Percentiles rank a stretch among this genome's conserved stretches.
These are phyloP conservation scores for Mormoops blainvillei DNA, from an alignment of 2,113 vertebrate species.

Conservation along the genomic window DNA sequence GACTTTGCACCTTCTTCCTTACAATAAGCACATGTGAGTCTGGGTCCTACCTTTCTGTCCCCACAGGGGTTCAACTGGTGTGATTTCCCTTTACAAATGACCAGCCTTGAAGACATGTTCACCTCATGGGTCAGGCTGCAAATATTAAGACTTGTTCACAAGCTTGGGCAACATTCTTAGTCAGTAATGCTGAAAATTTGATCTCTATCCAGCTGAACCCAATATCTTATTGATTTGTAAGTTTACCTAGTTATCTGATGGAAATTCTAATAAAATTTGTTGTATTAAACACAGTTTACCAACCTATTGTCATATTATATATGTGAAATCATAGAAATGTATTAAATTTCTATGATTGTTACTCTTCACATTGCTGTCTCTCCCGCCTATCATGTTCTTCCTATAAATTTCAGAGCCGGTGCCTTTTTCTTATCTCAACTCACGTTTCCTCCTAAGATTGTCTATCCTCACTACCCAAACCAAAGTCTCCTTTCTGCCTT, in stretches of 20 bases:
- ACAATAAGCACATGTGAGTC: not conserved
- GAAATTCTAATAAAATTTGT: not conserved
- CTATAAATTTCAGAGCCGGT: not conserved
- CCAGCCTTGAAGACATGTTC: not conserved
- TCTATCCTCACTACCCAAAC: not conserved
- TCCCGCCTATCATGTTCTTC: not conserved
- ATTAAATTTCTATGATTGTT: not conserved
- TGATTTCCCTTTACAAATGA: not conserved
- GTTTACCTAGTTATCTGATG: not conserved
- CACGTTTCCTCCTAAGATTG: not conserved
- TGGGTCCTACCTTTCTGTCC: not conserved
- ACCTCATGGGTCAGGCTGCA: not conserved
- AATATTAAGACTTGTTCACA: not conserved
- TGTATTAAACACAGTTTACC: not conserved
- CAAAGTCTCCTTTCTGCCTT: not conserved
- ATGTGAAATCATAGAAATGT: not conserved
- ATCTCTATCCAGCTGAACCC: not conserved
- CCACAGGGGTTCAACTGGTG: not conserved
- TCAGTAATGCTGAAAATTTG: not conserved
- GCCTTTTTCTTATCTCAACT: not conserved
- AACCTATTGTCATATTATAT: not conserved
- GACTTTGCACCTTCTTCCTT: not conserved
- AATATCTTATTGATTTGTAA: not conserved
- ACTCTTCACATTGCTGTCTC: not conserved
- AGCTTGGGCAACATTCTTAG: not conserved